Evolutionary conservation across 1,140 invertebrate genomes (phyloP), one percentile per base, ranked within the genome.

Genomic region (Penaeus chinensis): DNA sequence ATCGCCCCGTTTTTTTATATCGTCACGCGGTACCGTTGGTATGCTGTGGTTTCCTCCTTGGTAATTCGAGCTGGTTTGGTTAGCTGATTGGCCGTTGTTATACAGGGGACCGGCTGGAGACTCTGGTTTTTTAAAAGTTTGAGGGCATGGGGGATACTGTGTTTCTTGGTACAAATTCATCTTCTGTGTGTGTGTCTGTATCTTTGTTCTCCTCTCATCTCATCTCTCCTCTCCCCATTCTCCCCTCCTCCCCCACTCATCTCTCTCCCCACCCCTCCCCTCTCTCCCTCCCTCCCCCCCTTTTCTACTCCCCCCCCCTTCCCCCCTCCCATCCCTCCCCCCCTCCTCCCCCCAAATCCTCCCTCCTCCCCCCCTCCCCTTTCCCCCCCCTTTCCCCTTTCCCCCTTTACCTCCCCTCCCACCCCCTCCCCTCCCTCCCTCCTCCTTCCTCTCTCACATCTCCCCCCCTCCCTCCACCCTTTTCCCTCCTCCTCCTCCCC

Each of bases 221-320:
- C 66, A n/a, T 63, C n/a, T 65, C n/a, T 65, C n/a, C 61, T 82
- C 81, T 82, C 22, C 27, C 47, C 60, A n/a, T 37, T 82, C 18
- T n/a, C 10, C 32, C 24, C 7, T 20, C 7, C 18, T 37, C n/a
- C 18, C 18, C 8, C 79, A 61, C 79, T 81, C 61, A 5, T n/a
- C 37, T 32, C 37, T 20, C 47, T 16, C 24, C 0, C 47, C 22
- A 42, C 13, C 27, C n/a, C 20, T 32, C 24, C 18, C 61, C 7
- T 62, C 27, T 60, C 18, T 27, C 42, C 61, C 19, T 8, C 47
- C 24, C 11, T 80, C 20, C 4, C 61, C 24, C 19, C 22, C 47
- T 60, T 27, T 60, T n/a, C 7, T 10, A 32, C 37, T 37, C n/a
- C 47, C 3, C 77, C 11, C 47, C 3, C 32, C 8, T 19, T 22